Evolutionary conservation across 2,113 vertebrate genomes (phyloP), one percentile per base, ranked within the genome.

Genomic region (Notothenia rossii): DNA sequence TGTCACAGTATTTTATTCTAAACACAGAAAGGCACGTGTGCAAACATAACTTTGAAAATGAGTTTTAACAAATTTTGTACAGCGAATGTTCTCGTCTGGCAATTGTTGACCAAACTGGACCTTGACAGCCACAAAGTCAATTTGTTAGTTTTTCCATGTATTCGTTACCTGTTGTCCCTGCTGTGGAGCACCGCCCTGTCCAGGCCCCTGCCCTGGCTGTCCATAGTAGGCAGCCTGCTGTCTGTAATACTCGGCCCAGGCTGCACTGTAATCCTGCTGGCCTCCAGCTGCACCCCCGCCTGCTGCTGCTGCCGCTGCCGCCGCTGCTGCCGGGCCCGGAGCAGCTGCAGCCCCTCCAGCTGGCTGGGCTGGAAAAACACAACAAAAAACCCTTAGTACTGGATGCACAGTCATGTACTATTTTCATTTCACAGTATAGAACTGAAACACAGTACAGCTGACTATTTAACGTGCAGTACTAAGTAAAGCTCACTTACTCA

Each of bases 201-300:
- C 96, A 49, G 96, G 91, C 4, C 90, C 90, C 82, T 94, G 96
- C 1, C 96, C 95, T 29, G 94, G 93, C 29, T 96, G 96, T 86
- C 96, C 97, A 68, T 97, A 97, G 91, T 97, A 98, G 49, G 96
- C 97, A 2, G 97, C 96, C 89, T 98, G 97, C 91, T 98, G 97
- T 92, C 97, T 95, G 92, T 98, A 98, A 88, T 98, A 98, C 84
- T 98, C 97, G 0, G 97, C 97, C 97, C 97, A 98, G 70, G 97
- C 97, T 0, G 96, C 97, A 4, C 97, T 98, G 88, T 98, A 98
- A 88, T 98, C 97, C 4, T 96, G 91, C 84, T 96, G 95, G 22
- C 94, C 96, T 66, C 96, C 96, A 11, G 96, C 96, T 0, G 94
- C 95, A 83, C 94, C 95, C 15, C 83, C 95, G 78, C 81, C 95